Evolutionary conservation across 2,113 vertebrate genomes (phyloP), one percentile per base, ranked within the genome.

Genomic region (Stegostoma tigrinum): DNA sequence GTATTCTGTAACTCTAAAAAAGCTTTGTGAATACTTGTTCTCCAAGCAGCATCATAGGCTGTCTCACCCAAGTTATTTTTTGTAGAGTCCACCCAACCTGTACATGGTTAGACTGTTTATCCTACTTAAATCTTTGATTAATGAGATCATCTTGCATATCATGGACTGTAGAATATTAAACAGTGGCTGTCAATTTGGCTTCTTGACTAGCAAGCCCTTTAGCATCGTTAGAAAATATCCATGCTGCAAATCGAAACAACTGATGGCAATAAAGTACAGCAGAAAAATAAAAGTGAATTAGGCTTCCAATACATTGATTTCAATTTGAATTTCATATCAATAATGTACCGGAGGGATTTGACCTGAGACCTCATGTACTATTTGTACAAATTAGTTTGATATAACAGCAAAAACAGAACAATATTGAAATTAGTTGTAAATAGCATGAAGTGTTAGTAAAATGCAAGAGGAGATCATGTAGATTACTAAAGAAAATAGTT

Each of bases 1-100:
- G 91, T 98, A 98, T 96, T 99, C 98, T 0, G 97, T 97, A 94
- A 99, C 98, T 97, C 99, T 98, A 97, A 99, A 99, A 97, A 99
- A 97, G 96, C 98, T 98, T 96, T 99, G 96, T 98, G 98, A 0
- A 98, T 96, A 7, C 98, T 98, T 34, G 98, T 98, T 34, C 99
- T 98, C 85, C 97, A 97, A 7, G 99, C 98, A 14, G 99, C 98
- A 94, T 99, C 98, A 0, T 97, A 96, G 0, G 99, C 99, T 0
- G 98, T 98, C 96, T 99, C 99, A 83, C 98, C 98, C 45, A 98
- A 96, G 97, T 97, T 98, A 97, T 98, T 99, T 96, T 96, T 98
- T 87, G 1, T 45, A 45, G 2, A 2, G 45, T 2, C 45, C 45
- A 45, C 45, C 48, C 48, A 48, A 48, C 48, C 48, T 48, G 48